Conservation (phyloP, 2,888 invertebrate genomes). For the Monochamus alternatus region DNA sequence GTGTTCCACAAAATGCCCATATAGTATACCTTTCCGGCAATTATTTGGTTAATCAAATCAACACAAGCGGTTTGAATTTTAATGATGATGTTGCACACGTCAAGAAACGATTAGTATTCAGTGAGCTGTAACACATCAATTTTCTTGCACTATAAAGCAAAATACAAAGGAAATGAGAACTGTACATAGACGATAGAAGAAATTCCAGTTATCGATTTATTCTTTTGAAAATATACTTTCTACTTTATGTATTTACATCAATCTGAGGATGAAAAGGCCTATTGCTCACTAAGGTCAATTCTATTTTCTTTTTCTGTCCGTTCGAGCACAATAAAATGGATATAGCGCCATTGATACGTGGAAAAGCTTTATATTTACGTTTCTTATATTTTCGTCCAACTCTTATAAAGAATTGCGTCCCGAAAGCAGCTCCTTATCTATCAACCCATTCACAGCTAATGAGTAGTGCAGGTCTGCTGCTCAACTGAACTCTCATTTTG, state of each 20-base stretch:
- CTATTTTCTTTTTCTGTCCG: background rate
- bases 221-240: too few relatives aligned
- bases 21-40: too few relatives aligned
- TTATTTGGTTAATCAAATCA: too few relatives aligned
- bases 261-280: background rate
- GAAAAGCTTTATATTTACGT: background rate
- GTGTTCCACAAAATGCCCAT: too few relatives aligned
- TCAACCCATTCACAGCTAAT: background rate
- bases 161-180: too few relatives aligned
- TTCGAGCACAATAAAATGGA: background rate
- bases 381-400: background rate
- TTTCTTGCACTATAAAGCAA: too few relatives aligned
- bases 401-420: background rate
- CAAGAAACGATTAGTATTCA: too few relatives aligned
- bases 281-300: background rate
- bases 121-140: too few relatives aligned
- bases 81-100: too few relatives aligned
- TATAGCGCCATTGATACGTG: background rate
- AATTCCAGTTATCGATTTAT: too few relatives aligned
- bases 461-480: background rate
- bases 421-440: background rate
- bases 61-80: too few relatives aligned
- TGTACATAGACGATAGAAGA: too few relatives aligned
- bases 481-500: background rate
- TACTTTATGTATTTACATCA: background rate